A percentile compares a stretch with the other conserved stretches of the same genome.
Conservation (phyloP, 2,113 vertebrate species). For the Sinocyclocheilus anshuiensis region DNA sequence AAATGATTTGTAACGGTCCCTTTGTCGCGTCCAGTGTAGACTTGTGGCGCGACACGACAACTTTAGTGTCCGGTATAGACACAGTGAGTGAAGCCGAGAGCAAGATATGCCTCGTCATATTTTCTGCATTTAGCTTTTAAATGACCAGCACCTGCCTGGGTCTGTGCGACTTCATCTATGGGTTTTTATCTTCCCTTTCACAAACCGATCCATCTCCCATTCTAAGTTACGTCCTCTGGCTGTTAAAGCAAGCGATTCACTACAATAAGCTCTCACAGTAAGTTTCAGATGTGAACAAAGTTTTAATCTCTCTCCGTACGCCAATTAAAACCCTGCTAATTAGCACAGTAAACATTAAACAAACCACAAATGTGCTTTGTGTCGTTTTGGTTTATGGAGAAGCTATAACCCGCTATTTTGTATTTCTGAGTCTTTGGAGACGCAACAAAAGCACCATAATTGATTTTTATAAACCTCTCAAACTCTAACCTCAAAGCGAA, state of each 20-base stretch:
- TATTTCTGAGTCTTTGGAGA: neutral
- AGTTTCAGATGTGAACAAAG: conserved; percentile 11
- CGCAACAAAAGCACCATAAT: neutral
- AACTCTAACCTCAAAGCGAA: conserved; percentile 5
- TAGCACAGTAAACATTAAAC: conserved; percentile 33
- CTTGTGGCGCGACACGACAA: too few species aligned
- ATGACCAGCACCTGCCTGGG: too few species aligned
- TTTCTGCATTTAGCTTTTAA: too few species aligned
- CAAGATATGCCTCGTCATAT: too few species aligned
- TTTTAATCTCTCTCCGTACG: neutral
- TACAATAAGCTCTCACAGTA: neutral
- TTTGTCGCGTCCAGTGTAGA: too few species aligned
- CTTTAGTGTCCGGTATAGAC: too few species aligned
- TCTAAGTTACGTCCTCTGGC: too few species aligned
- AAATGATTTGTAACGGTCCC: too few species aligned
- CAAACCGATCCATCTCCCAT: too few species aligned
- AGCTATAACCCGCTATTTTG: neutral
- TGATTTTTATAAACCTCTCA: conserved; percentile 21
- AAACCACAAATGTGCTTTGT: neutral
- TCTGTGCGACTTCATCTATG: too few species aligned
- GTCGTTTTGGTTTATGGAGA: neutral
- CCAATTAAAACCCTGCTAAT: conserved; percentile 29
- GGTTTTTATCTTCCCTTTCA: too few species aligned
- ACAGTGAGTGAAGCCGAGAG: too few species aligned
- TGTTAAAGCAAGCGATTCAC: neutral